Conservation (phyloP, 2,888 invertebrate genomes). For the Toxonevra muliebris region DNA sequence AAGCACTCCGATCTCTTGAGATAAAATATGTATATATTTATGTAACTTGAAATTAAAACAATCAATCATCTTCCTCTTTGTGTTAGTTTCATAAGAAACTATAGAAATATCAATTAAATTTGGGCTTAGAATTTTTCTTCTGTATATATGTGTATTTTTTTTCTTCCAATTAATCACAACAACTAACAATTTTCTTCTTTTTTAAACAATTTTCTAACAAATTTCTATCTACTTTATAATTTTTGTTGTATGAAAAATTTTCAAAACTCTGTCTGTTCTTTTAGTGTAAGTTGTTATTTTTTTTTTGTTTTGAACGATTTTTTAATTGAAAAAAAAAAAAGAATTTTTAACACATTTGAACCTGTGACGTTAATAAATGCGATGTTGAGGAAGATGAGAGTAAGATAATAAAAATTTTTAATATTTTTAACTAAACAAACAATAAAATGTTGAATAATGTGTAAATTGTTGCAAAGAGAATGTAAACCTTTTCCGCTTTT, state of each 20-base stretch:
- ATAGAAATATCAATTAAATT: slow-evolving; percentile 2
- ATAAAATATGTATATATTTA: too few species aligned
- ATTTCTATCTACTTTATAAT: slow-evolving; percentile 4
- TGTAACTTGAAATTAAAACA: not conserved
- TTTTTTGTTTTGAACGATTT: slow-evolving; percentile 4
- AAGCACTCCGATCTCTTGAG: too few species aligned
- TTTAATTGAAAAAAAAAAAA: slow-evolving; percentile 19
- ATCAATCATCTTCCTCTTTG: slow-evolving; percentile 17
- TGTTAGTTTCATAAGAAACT: not conserved
- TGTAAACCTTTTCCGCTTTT: too few species aligned
- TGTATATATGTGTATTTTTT: slow-evolving; percentile 13
- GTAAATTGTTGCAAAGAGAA: too few species aligned
- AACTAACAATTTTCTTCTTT: not conserved
- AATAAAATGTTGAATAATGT: too few species aligned
- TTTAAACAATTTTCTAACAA: not conserved
- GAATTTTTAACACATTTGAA: slow-evolving; percentile 49
- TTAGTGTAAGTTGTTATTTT: slow-evolving; percentile 13
- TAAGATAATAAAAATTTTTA: slow-evolving; percentile 33
- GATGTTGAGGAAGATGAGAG: slow-evolving; percentile 52
- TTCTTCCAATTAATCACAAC: not conserved
- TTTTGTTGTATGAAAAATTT: slow-evolving; percentile 18
- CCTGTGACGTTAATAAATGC: slow-evolving; percentile 57
- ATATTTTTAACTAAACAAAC: too few species aligned
- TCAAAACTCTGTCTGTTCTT: slow-evolving; percentile 6
- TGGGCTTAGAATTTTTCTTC: not conserved